Evolutionary conservation across 2,797 vertebrate species (phyloP), one percentile per base, ranked within the genome.

Genomic region (Tragopan temminckii): DNA sequence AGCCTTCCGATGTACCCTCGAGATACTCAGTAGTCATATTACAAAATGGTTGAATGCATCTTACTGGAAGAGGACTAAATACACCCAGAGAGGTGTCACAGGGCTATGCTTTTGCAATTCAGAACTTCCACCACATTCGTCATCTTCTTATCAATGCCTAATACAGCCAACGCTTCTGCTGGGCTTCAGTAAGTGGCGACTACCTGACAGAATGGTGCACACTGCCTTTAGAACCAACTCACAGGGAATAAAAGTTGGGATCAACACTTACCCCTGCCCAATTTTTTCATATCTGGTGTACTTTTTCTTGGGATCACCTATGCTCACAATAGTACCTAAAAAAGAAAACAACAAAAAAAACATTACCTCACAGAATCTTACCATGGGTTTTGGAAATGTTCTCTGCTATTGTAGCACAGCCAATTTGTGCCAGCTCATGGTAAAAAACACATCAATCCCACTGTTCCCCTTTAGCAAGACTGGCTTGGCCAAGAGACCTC

Each of bases 231-330:
- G 77, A 24, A 13, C 7, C 35, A 62, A 1, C 29, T 77, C 24
- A 63, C 31, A 31, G 27, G 29, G 38, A 75, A 62, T 12, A 46
- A 11, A 35, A 61, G 9, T 0, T n/a, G 23, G 19, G 5, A 40
- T 13, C 55, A 92, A 90, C 24, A 98, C 99, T 99, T 95, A 99
- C 99, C 99, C 99, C 92, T 99, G 99, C 35, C 99, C 99, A 4
- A 99, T 99, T 96, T 99, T 99, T 97, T 99, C 99, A 27, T 99
- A 99, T 99, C 99, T 98, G 46, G 99, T 99, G 86, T 99, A 99
- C 94, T 99, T 99, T 98, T 99, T 99, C 98, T 99, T 99, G 71
- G 99, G 99, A 96, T 99, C 99, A 79, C 99, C 99, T 94, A 99
- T 99, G 98, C 99, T 99, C 80, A 99, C 99, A 75, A 99, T 99